These are phyloP conservation scores for Notarius quadriscutis DNA, from an alignment of 2,113 vertebrate species.

Conservation along the genomic window DNA sequence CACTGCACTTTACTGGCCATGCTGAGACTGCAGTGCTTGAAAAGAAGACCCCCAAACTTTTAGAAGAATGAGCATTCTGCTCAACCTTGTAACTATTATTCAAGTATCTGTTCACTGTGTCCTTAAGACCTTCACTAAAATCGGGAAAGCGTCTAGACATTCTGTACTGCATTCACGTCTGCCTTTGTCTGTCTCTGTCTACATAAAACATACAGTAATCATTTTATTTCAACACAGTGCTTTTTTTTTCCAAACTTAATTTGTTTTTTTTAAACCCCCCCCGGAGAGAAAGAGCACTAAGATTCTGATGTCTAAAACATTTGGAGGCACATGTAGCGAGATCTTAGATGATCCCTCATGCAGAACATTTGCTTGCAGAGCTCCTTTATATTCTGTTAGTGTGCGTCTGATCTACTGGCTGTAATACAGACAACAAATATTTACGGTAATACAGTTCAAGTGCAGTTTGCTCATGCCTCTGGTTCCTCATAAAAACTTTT, in stretches of 20 bases:
- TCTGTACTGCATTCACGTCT: background rate
- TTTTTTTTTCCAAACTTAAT: background rate
- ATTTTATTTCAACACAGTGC: background rate
- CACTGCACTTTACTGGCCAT: background rate
- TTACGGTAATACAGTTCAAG: background rate
- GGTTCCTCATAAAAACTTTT: background rate
- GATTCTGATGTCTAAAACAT: background rate
- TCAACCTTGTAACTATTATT: background rate
- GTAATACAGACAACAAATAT: background rate
- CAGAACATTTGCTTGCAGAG: background rate
- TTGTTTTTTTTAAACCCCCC: background rate
- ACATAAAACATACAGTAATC: background rate
- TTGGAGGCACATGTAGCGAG: background rate
- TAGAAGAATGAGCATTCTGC: background rate
- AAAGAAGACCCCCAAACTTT: background rate
- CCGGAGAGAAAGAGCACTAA: background rate
- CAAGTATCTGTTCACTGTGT: background rate
- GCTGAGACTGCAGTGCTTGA: background rate
- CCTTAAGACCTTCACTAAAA: slow-evolving; percentile 9
- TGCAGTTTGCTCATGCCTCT: background rate
- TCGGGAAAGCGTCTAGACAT: background rate
- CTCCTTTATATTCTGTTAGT: background rate
- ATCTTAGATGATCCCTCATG: background rate
- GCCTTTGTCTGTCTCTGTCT: background rate
- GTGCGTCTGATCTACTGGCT: background rate